Evolutionary conservation across 2,797 vertebrate species (phyloP), one percentile per base, ranked within the genome.

Genomic region (Oryzias sinensis): DNA sequence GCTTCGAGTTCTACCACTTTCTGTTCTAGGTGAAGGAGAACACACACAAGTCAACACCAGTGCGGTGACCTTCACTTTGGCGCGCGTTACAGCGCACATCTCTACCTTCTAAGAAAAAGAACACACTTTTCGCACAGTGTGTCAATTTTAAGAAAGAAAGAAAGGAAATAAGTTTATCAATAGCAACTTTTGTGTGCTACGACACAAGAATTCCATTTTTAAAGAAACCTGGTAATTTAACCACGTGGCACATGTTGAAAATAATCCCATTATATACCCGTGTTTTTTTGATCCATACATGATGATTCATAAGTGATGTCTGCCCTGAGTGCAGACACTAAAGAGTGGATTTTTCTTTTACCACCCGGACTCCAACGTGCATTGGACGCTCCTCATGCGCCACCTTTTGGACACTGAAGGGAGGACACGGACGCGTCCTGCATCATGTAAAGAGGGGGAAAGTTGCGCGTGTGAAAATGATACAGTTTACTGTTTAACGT

Each of bases 1-100:
- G 91, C 93, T 93, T 94, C 92, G 93, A 93, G 93, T 93, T 92
- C 91, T 89, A 89, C 93, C 93, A 92, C 87, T 91, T 91, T 93
- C 93, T 93, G 90, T 92, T 93, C 90, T 91, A 93, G 91, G 79
- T 90, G 9, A 37, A 37, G 33, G 33, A 37, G 33, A 37, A 37
- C 33, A 11, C 33, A 9, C 33, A 37, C 9, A 37, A 37, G 33
- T 9, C 9, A 11, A 11, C 33, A 9, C 33, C 9, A 11, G 9
- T 9, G 33, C 33, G 33, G 2, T 11, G 33, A 37, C 9, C 33
- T 37, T 37, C 33, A 37, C 33, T 37, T 37, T 37, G 33, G 33
- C 33, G 27, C 27, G 27, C 27, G 27, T 29, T 6, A 29, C 2
- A 29, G 27, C 27, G 27, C 27, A 6, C 5, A 29, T 29, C 27